Base-by-base conservation (phyloP, 2,113 vertebrate species). In the Tachycineta bicolor region DNA sequence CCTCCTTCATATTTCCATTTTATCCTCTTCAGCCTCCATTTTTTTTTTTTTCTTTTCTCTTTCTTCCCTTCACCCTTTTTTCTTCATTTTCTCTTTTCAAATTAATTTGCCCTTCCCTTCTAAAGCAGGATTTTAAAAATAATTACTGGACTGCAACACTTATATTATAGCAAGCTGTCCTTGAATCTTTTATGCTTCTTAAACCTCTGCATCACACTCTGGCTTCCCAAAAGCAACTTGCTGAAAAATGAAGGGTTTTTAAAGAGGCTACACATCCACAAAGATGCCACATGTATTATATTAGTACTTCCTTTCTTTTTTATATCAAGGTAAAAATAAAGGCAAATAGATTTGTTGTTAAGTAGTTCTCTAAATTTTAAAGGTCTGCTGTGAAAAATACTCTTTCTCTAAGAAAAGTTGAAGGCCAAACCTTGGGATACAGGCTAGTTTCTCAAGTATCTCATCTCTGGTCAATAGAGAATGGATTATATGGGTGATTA, bases 61-160 rank as follows among this genome's bases (percentile, higher is more conserved):
- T 33, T 1, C 31, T 84, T 70, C 3, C 8, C 5, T 76, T 67
- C 2, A 2, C 5, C 2, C 2, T 59, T 46, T 78, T 12, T 33
- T 67, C 2, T 37, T 64, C 0, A 0, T 52, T 73, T 73, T 26
- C 4, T 14, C 2, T n/a, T 83, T 85, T 44, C 1, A 1, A 83
- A 41, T 75, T 39, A 73, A 22, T 68, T 68, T 76, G 2, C 1
- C 7, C 5, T 44, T 76, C 33, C 8, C 9, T 3, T 41, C 21
- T 44, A 79, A 87, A 59, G 1, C 6, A 49, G 23, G 9, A 18
- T 53, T 15, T 52, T 59, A 53, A 49, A 87, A 87, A 49, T 56
- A 50, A 33, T 74, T 74, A 24, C 39, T 41, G 24, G 26, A 64
- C 14, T 47, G 9, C 5, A 43, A 47, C 3, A 13, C 12, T 67